These are phyloP conservation scores for Rosalia funebris DNA, from an alignment of 2,888 invertebrate species.

Conservation along the genomic window DNA sequence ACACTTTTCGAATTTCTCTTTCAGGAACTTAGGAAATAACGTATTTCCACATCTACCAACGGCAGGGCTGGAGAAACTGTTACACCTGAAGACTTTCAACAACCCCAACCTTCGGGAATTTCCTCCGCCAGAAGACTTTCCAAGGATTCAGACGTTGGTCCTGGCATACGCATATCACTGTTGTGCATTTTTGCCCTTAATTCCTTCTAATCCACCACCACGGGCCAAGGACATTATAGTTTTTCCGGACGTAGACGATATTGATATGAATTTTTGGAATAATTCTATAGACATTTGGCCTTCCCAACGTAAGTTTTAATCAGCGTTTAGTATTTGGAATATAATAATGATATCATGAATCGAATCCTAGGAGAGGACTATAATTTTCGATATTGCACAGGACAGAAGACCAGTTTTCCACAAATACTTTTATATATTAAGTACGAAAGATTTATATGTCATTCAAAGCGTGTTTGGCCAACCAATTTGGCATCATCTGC, in stretches of 20 bases:
- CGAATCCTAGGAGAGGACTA: no score
- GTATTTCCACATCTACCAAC: constrained; percentile 85
- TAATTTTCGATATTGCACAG: no score
- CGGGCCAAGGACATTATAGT: constrained; percentile 73
- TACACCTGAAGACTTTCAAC: constrained; percentile 91
- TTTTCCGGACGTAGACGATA: constrained; percentile 76
- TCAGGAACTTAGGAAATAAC: constrained; percentile 91
- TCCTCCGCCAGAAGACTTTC: constrained; percentile 87
- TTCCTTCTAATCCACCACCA: constrained; percentile 67
- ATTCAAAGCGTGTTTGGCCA: no score
- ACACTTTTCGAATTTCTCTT: no score
- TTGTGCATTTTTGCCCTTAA: constrained; percentile 84
- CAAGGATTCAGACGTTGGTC: constrained; percentile 84
- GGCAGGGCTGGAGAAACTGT: constrained; percentile 79
- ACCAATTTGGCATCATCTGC: no score
- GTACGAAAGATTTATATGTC: no score
- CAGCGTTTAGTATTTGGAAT: no score
- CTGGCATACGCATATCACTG: constrained; percentile 97
- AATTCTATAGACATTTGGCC: constrained; percentile 85
- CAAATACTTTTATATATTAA: no score
- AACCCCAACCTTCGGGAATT: constrained; percentile 89
- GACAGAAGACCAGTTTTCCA: no score
- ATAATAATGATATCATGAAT: no score
- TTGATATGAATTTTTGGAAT: constrained; percentile 83
- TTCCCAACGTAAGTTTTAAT: constrained; percentile 74